Evolutionary conservation across 2,113 vertebrate species (phyloP).

Genomic region (Sus scrofa): DNA sequence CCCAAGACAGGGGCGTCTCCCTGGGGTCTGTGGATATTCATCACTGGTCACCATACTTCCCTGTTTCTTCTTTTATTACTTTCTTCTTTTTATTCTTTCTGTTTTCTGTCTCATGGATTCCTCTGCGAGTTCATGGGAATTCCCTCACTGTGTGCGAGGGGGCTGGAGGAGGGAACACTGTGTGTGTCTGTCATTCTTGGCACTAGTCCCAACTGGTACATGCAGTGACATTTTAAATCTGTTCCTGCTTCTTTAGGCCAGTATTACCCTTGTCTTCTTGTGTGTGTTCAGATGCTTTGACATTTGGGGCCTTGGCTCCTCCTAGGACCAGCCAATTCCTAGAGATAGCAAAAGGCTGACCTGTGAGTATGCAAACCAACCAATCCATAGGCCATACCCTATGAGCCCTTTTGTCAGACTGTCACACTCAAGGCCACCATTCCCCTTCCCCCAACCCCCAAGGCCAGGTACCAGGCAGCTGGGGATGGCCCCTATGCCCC

Average conservation of each 20-base stretch:
- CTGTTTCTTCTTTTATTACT: background rate
- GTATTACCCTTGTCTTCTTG: background rate
- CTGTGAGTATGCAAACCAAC: background rate
- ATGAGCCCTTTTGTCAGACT: background rate
- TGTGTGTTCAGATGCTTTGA: background rate
- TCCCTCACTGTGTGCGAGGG: background rate
- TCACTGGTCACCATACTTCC: rapidly evolving
- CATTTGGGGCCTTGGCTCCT: background rate
- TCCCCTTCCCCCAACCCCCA: background rate
- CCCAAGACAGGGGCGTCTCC: rapidly evolving
- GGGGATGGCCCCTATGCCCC: no score
- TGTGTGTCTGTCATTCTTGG: background rate
- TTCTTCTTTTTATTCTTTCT: background rate
- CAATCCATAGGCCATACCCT: background rate
- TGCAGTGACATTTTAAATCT: background rate
- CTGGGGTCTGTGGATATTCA: background rate
- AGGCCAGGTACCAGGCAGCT: background rate
- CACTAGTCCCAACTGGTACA: background rate
- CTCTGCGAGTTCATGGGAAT: background rate
- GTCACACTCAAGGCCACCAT: background rate
- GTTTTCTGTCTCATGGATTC: background rate
- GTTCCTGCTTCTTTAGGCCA: background rate
- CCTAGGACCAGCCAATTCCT: background rate
- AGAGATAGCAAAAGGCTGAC: background rate
- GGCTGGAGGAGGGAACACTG: background rate